Percentiles rank a stretch among this genome's conserved stretches.
Conservation (phyloP, 2,113 vertebrate genomes). For the Triplophysa dalaica region DNA sequence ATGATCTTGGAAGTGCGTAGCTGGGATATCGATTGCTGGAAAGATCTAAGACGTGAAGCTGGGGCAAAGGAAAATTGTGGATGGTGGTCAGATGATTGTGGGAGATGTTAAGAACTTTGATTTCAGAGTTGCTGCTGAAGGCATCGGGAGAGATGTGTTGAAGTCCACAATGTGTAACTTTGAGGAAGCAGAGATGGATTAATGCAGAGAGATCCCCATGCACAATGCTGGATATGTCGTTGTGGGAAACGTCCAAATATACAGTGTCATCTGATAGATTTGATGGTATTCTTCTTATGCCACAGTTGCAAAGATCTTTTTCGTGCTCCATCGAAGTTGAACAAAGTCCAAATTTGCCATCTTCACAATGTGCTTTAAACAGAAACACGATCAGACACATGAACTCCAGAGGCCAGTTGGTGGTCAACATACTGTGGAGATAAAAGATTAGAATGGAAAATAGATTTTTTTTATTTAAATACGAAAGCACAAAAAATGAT, state of each 20-base stretch:
- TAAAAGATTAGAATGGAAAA: neutral
- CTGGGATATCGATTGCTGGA: conserved; percentile 56
- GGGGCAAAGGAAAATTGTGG: conserved; percentile 57
- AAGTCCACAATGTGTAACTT: conserved; percentile 61
- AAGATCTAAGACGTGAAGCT: conserved; percentile 62
- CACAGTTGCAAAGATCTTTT: conserved; percentile 55
- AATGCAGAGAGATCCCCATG: conserved; percentile 46
- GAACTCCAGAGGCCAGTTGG: conserved; percentile 14
- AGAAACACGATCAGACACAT: neutral
- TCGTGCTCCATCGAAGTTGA: conserved; percentile 36
- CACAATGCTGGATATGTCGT: conserved; percentile 55
- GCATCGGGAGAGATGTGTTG: conserved; percentile 52
- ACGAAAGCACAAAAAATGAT: neutral
- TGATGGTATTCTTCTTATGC: conserved; percentile 55
- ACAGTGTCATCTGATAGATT: conserved; percentile 54
- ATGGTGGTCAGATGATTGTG: conserved; percentile 57
- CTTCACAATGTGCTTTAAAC: conserved; percentile 1
- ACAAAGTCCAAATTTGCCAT: conserved; percentile 50
- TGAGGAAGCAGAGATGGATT: conserved; percentile 60
- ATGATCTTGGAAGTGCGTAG: conserved; percentile 59
- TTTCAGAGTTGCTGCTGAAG: conserved; percentile 55
- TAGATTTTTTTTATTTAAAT: no score
- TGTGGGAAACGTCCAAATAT: conserved; percentile 66
- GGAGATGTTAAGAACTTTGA: conserved; percentile 67
- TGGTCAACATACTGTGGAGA: conserved; percentile 44